Conservation (phyloP, 1,140 invertebrate genomes). For the Brachionus plicatilis region DNA sequence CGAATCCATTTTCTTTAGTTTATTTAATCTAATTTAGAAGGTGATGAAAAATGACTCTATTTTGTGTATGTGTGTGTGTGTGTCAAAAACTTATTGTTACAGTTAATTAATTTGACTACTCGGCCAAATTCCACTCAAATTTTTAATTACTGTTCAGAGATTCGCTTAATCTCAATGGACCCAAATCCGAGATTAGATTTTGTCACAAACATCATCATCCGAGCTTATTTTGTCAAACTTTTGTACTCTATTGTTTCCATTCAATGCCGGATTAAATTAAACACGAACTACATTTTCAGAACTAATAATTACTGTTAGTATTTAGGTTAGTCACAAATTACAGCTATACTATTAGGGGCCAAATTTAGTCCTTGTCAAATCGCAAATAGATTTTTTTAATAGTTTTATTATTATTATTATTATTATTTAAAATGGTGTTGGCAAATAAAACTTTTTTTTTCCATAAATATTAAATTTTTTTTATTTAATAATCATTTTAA, state of each 20-base stretch:
- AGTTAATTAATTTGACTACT: conserved; percentile 31
- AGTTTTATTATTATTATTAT: too few species aligned
- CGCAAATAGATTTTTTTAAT: background rate
- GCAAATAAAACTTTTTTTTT: too few species aligned
- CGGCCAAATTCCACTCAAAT: conserved; percentile 11
- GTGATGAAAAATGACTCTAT: background rate
- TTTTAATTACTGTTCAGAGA: conserved; percentile 1
- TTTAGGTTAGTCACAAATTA: background rate
- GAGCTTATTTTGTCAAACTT: background rate
- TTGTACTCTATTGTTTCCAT: conserved; percentile 12
- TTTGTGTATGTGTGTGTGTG: background rate
- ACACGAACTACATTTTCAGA: conserved; percentile 6
- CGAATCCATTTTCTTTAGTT: background rate
- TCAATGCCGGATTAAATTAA: conserved; percentile 22
- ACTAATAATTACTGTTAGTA: background rate
- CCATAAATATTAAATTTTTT: too few species aligned
- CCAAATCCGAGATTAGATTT: conserved; percentile 12
- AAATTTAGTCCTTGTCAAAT: background rate
- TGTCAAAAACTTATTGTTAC: conserved; percentile 13
- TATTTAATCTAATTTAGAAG: background rate
- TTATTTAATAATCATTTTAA: too few species aligned
- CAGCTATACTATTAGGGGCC: background rate
- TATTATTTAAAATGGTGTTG: too few species aligned
- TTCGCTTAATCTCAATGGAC: background rate
- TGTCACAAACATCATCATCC: conserved; percentile 27